Evolutionary conservation across 2,888 invertebrate species (phyloP).

Genomic region (Smittia aterrima): DNA sequence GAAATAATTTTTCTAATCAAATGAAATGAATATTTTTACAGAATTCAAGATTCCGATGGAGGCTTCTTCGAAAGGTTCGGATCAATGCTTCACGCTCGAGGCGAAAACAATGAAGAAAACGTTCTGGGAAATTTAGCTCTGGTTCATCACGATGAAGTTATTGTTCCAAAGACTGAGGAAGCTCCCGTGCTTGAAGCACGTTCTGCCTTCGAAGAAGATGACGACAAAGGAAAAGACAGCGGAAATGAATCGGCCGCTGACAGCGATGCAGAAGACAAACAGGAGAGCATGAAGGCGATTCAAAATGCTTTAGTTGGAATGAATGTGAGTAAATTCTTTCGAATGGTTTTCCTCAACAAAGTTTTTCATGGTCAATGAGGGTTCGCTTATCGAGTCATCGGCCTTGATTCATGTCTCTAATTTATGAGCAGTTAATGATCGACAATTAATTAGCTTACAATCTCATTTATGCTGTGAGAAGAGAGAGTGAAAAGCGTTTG

Average conservation of each 20-base stretch:
- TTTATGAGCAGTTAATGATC: not conserved
- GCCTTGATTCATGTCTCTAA: not conserved
- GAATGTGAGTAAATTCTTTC: slow-evolving; percentile 64
- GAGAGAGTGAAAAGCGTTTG: not conserved
- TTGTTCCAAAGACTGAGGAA: slow-evolving; percentile 43
- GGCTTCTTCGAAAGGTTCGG: slow-evolving; percentile 84
- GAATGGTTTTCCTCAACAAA: not conserved
- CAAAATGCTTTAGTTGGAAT: slow-evolving; percentile 28
- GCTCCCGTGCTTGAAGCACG: slow-evolving; percentile 43
- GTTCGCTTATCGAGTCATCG: not conserved
- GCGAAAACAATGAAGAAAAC: slow-evolving; percentile 57
- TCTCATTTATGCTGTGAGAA: slow-evolving; percentile 5
- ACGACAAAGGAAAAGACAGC: slow-evolving; percentile 52
- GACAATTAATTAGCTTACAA: not conserved
- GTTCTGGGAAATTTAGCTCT: slow-evolving; percentile 47
- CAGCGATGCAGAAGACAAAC: slow-evolving; percentile 63
- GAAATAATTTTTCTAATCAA: no score
- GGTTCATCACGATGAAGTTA: slow-evolving; percentile 43
- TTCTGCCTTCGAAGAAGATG: slow-evolving; percentile 44
- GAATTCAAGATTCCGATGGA: slow-evolving; percentile 78
- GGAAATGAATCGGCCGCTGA: slow-evolving; percentile 61
- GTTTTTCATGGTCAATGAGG: not conserved
- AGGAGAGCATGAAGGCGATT: slow-evolving; percentile 1
- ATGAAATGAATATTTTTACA: slow-evolving; percentile 52
- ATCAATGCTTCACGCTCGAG: slow-evolving; percentile 65